These are phyloP conservation scores for Pristionchus japonicus DNA, from an alignment of 2,888 invertebrate genomes.

Conservation along the genomic window DNA sequence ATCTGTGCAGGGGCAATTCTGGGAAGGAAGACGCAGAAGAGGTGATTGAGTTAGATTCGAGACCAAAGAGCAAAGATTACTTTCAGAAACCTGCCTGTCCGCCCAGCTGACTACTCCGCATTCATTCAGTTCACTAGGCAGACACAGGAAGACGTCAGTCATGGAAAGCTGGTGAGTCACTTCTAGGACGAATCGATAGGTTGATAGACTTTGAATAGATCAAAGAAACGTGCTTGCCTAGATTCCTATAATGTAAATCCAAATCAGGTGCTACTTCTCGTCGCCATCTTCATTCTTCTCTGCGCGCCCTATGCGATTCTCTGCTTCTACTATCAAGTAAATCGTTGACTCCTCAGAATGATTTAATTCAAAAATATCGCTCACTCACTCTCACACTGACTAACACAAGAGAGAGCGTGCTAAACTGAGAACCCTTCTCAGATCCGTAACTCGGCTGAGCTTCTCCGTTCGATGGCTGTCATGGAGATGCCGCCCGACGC, in stretches of 20 bases:
- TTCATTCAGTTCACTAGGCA: conserved; percentile 59
- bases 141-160: conserved; percentile 55
- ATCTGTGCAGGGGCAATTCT: conserved; percentile 65
- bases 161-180: conserved; percentile 52
- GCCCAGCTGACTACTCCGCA: conserved; percentile 60
- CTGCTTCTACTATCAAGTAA: conserved; percentile 57
- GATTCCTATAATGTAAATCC: not conserved
- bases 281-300: conserved; percentile 60
- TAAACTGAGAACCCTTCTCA: not conserved
- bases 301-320: conserved; percentile 71
- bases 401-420: not conserved
- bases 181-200: not conserved
- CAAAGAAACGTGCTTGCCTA: not conserved
- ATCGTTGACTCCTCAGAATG: no score
- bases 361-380: no score
- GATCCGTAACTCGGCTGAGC: conserved; percentile 58
- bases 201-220: not conserved
- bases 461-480: conserved; percentile 48
- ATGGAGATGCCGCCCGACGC: conserved; percentile 64
- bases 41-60: not conserved
- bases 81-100: conserved; percentile 57
- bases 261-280: conserved; percentile 56
- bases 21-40: conserved; percentile 45
- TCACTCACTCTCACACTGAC: no score
- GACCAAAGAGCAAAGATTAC: not conserved